Base-by-base conservation (phyloP, 1,140 invertebrate species). In the Drosophila lowei region DNA sequence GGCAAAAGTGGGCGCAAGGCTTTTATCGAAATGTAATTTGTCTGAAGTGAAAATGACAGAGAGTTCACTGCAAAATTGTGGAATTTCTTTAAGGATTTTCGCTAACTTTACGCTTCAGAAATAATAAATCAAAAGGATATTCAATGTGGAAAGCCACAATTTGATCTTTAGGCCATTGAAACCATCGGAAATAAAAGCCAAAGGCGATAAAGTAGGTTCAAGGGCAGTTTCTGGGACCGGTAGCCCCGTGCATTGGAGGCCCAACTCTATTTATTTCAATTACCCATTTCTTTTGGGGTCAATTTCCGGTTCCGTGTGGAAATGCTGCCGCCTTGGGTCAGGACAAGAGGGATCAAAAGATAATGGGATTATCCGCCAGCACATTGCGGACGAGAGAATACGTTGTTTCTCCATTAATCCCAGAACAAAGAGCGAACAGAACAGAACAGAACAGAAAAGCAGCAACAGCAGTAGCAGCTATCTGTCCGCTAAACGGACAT, bases 11-110 rank as follows among this genome's bases (percentile, higher is more conserved):
- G 54, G 52, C 77, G 48, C 44, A 54, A 73, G 71, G 71, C 76
- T 79, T 79, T 79, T 79, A 79, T 79, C 77, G 71, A 79, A 79
- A 79, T 74, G 64, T 72, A 79, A 79, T 79, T 79, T 79, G 70
- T 56, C 57, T 66, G 68, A 74, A 79, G 76, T 79, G 76, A 79
- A 79, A 79, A 79, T 74, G 73, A 79, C 61, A 74, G 65, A 58
- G 41, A 65, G 61, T 50, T 66, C 44, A 11, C 30, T 34, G 30
- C 30, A 1, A 57, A 66, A 54, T 74, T 56, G 48, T 42, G 66
- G 53, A 50, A 61, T 72, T 61, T 72, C 66, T 54, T 72, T 71
- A 61, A 72, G 34, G 56, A 60, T 53, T 71, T 54, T 43, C 23
- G 49, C 21, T 60, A 28, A 49, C 46, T 53, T 43, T 42, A 34